These are phyloP conservation scores for Drosophila meridionalis DNA, from an alignment of 2,888 invertebrate species.

Conservation along the genomic window DNA sequence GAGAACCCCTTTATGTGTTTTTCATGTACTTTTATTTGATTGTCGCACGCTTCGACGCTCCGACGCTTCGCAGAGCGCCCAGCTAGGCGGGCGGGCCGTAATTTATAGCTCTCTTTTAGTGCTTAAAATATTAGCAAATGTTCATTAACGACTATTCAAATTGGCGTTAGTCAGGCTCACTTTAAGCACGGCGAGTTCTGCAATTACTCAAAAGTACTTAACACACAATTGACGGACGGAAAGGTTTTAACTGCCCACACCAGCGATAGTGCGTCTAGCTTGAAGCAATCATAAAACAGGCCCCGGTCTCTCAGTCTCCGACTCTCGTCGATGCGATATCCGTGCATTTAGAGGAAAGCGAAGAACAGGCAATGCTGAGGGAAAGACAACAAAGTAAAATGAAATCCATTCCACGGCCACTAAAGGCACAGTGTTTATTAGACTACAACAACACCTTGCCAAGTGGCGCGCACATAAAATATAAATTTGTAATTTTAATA, in stretches of 20 bases:
- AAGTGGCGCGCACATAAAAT: conserved; percentile 45
- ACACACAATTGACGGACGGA: conserved; percentile 62
- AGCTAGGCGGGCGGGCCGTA: conserved; percentile 3
- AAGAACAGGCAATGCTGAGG: conserved; percentile 4
- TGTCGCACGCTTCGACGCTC: conserved; percentile 78
- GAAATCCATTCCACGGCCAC: conserved; percentile 28
- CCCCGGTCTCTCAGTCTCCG: neutral
- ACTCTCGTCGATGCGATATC: neutral
- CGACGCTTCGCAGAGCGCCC: conserved; percentile 46
- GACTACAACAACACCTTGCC: conserved; percentile 65
- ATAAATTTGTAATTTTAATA: conserved; percentile 79
- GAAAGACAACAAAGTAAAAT: conserved; percentile 49
- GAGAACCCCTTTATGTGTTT: conserved; percentile 77
- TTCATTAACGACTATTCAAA: conserved; percentile 79
- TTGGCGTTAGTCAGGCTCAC: conserved; percentile 65
- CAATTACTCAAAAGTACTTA: conserved; percentile 74
- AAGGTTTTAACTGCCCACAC: conserved; percentile 13
- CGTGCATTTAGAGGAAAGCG: too few relatives aligned
- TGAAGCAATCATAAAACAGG: neutral
- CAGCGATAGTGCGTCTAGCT: neutral
- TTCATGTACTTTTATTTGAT: conserved; percentile 80
- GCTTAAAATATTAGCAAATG: conserved; percentile 80
- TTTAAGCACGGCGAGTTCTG: conserved; percentile 28
- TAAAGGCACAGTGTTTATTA: conserved; percentile 62
- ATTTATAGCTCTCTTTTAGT: conserved; percentile 74